Conservation (phyloP, 2,797 vertebrate genomes). For the Pipistrellus kuhlii region DNA sequence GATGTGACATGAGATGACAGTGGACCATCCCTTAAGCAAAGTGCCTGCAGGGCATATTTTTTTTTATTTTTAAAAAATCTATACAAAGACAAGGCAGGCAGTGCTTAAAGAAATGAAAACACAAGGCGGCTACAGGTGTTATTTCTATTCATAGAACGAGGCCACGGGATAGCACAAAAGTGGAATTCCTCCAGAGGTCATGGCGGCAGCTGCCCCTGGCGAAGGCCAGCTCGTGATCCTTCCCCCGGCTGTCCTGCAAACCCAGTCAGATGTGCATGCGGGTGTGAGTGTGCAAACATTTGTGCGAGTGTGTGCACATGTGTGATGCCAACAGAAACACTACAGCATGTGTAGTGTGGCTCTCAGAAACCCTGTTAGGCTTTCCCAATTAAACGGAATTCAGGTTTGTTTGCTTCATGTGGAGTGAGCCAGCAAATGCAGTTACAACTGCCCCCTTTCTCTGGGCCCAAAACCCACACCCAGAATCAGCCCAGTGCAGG, state of each 20-base stretch:
- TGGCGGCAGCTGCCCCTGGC: not conserved
- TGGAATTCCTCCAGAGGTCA: not conserved
- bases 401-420: not conserved
- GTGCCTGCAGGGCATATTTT: rapidly evolving
- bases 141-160: not conserved
- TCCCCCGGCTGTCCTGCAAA: not conserved
- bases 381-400: rapidly evolving
- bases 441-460: not conserved
- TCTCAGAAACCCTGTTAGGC: not conserved
- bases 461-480: not conserved
- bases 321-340: not conserved
- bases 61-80: not conserved
- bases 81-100: not conserved
- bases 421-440: not conserved
- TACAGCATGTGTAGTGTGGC: not conserved
- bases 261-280: not conserved
- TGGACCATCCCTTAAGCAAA: not conserved
- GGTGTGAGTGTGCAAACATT: rapidly evolving
- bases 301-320: rapidly evolving
- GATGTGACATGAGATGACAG: rapidly evolving
- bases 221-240: not conserved
- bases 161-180: not conserved
- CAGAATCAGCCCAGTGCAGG: not conserved
- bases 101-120: not conserved
- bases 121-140: not conserved